Evolutionary conservation across 2,113 vertebrate genomes (phyloP).

Genomic region (Aphyosemion australe): DNA sequence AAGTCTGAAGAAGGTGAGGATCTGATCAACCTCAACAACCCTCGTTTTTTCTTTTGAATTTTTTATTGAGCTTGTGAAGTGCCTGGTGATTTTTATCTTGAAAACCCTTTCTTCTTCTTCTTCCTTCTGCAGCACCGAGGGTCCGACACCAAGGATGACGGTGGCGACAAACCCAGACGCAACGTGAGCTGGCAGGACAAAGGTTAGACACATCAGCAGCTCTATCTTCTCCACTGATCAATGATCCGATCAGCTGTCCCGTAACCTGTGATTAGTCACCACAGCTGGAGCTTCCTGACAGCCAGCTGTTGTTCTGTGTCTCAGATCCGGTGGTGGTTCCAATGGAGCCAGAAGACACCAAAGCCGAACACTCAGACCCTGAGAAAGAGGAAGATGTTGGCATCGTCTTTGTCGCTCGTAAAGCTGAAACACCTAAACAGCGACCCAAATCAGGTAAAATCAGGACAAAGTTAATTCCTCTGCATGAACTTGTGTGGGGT

Average conservation of each 20-base stretch:
- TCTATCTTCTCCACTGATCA: not conserved
- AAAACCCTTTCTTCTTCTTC: not conserved
- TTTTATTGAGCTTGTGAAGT: too few relatives aligned
- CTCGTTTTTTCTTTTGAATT: not conserved
- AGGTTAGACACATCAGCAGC: constrained; percentile 65
- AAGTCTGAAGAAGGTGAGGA: constrained; percentile 87
- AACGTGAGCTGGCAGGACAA: constrained; percentile 89
- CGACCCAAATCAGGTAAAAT: constrained; percentile 82
- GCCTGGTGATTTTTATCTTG: constrained; percentile 3
- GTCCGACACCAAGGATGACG: constrained; percentile 78
- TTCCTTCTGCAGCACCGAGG: constrained; percentile 76
- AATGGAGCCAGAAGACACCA: constrained; percentile 84
- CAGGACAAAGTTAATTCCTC: not conserved
- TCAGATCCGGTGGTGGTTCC: constrained; percentile 81
- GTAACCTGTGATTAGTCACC: not conserved
- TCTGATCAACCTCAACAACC: too few relatives aligned
- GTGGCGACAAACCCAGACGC: constrained; percentile 82
- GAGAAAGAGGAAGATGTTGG: constrained; percentile 92
- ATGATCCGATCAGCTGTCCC: not conserved
- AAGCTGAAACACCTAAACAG: constrained; percentile 84
- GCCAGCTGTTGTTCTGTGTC: constrained; percentile 13
- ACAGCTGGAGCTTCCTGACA: not conserved
- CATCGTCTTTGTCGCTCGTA: constrained; percentile 91
- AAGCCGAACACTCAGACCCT: constrained; percentile 79
- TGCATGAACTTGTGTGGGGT: not conserved